Percentiles rank a stretch among this genome's conserved stretches.
Conservation (phyloP, 2,113 vertebrate genomes). For the Arothron firmamentum region DNA sequence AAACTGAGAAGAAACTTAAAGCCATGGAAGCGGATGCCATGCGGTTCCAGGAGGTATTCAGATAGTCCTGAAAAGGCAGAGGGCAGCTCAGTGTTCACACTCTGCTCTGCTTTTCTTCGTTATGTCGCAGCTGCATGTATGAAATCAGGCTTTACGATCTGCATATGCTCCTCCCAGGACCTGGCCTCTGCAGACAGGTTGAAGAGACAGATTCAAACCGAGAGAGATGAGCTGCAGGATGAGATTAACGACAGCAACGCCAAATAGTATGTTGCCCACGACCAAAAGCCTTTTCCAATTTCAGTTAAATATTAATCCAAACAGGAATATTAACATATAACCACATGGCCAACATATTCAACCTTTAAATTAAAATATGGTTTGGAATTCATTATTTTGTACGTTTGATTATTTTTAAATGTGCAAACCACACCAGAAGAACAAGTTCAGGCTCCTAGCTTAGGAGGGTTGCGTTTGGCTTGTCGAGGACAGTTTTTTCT, state of each 20-base stretch:
- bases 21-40: conserved; percentile 89
- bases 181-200: conserved; percentile 85
- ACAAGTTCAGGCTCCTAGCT: no score
- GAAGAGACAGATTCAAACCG: conserved; percentile 87
- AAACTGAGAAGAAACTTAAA: conserved; percentile 93
- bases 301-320: no score
- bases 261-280: conserved; percentile 80
- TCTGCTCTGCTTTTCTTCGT: no score
- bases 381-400: no score
- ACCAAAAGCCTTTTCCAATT: neutral
- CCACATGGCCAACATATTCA: no score
- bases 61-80: neutral
- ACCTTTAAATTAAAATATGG: neutral
- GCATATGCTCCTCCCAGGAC: conserved; percentile 74
- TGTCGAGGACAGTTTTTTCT: no score
- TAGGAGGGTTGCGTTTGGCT: no score
- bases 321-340: no score
- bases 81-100: no score
- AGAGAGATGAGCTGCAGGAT: conserved; percentile 94
- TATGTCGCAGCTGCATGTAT: no score
- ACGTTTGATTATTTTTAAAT: neutral
- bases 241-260: conserved; percentile 84
- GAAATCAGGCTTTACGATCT: neutral
- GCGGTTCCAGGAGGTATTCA: conserved; percentile 87
- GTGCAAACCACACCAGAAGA: neutral